These are phyloP conservation scores for Hyles lineata DNA, from an alignment of 2,888 invertebrate genomes.

Conservation along the genomic window DNA sequence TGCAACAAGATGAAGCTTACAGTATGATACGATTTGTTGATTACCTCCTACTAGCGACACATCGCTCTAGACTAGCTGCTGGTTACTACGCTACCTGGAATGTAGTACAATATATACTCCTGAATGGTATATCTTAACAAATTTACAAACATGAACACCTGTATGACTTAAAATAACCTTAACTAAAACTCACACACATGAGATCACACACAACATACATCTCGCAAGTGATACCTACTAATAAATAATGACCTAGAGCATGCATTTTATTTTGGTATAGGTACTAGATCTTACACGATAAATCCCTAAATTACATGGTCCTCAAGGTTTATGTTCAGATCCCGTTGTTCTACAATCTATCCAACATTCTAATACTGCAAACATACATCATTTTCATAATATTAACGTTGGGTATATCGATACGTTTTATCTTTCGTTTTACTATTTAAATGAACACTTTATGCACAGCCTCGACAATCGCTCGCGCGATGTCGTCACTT, in stretches of 20 bases:
- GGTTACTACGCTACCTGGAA: constrained; percentile 74
- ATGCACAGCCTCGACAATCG: constrained; percentile 83
- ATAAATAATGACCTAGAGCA: constrained; percentile 82
- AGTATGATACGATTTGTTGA: constrained; percentile 52
- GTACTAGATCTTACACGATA: constrained; percentile 74
- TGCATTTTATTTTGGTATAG: constrained; percentile 79
- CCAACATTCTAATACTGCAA: constrained; percentile 72
- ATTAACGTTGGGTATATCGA: constrained; percentile 80
- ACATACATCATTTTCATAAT: constrained; percentile 70
- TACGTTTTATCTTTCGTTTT: constrained; percentile 70
- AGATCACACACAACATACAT: constrained; percentile 78
- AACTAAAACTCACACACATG: constrained; percentile 68
- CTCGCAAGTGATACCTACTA: constrained; percentile 66
- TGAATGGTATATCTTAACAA: constrained; percentile 64
- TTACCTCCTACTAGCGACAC: constrained; percentile 59
- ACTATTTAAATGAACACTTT: constrained; percentile 82
- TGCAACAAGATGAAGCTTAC: constrained; percentile 59
- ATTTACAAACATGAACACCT: constrained; percentile 69
- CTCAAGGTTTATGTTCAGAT: constrained; percentile 61
- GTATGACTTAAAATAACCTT: constrained; percentile 58
- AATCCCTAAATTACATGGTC: constrained; percentile 56
- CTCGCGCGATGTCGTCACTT: constrained; percentile 73
- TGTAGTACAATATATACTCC: constrained; percentile 60
- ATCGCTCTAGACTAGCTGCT: constrained; percentile 79
- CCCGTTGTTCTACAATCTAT: constrained; percentile 61